Percentiles rank a stretch among this genome's conserved stretches.
phyloP scores from a whole-genome alignment of 2,888 invertebrate genomes.

The Trachelus troglodyta region DNA sequence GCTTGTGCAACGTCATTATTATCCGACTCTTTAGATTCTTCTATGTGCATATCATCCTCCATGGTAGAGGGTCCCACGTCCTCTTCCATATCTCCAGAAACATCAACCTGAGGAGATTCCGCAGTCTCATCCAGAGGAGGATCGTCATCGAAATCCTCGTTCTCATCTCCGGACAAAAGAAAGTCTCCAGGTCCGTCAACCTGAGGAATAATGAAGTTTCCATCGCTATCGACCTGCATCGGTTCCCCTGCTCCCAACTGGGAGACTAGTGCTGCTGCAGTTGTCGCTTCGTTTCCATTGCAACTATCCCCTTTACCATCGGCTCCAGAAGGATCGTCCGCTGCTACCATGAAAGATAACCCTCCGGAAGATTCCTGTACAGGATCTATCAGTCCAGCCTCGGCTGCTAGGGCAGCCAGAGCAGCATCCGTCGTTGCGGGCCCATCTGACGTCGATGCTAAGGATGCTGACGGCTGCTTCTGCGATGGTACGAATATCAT shows the following conservation, averaged over 20 bases:
- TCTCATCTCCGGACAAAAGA: conserved; percentile 53
- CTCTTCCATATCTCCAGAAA: conserved; percentile 38
- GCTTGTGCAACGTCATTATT: not conserved
- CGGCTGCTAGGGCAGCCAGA: conserved; percentile 73
- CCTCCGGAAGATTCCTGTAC: conserved; percentile 61
- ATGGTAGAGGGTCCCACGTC: conserved; percentile 28
- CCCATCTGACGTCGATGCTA: conserved; percentile 70
- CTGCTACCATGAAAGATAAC: conserved; percentile 60
- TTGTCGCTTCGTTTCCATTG: conserved; percentile 58
- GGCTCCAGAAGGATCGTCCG: conserved; percentile 47
- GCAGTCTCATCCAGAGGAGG: conserved; percentile 17
- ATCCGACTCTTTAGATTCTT: not conserved
- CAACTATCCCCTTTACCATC: conserved; percentile 61
- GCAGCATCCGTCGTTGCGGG: conserved; percentile 74
- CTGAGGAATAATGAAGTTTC: conserved; percentile 62
- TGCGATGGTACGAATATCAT: conserved; percentile 63
- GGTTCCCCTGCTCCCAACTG: conserved; percentile 54
- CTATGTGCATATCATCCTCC: not conserved
- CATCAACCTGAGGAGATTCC: conserved; percentile 13
- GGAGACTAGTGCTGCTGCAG: conserved; percentile 50
- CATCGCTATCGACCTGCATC: conserved; percentile 62
- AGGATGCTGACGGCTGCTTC: conserved; percentile 70
- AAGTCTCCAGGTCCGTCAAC: conserved; percentile 58
- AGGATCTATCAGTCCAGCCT: conserved; percentile 72
- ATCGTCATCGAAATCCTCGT: conserved; percentile 25